Percentiles rank a stretch among this genome's conserved stretches.
Conservation (phyloP, 2,113 vertebrate genomes). For the human (Homo sapiens) region GRCh38 chr14:48121501-48122000, state of each 20-base stretch:
- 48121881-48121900: background rate
- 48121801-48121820: background rate
- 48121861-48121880: background rate
- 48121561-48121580: background rate
- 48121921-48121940: background rate
- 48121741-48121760: background rate
- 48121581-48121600: background rate
- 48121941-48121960: constrained; percentile 31
- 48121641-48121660: background rate
- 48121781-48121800: background rate
- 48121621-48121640: background rate
- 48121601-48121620: constrained; percentile 17
- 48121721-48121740: background rate
- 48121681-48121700: background rate
- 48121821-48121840: background rate
- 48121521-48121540: background rate
- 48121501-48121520: background rate
- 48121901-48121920: background rate
- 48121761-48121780: background rate
- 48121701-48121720: background rate
- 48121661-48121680: background rate
- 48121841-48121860: background rate
- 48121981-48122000: background rate
- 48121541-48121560: background rate
- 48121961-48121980: background rate